phyloP scores from a whole-genome alignment of 2,797 vertebrate genomes.

The Gouania willdenowi region DNA sequence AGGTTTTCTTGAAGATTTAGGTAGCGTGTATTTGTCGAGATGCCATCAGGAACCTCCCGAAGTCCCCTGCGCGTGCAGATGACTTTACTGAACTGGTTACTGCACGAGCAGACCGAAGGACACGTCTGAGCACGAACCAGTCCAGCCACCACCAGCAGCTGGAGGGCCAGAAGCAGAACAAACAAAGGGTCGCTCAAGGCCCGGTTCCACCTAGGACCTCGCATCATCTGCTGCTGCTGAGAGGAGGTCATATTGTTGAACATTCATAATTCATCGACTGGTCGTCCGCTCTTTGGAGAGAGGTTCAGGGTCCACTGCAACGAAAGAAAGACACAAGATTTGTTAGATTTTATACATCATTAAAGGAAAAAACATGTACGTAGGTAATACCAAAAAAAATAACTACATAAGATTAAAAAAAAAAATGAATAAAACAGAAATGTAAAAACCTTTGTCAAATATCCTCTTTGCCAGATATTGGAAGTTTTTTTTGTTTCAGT shows the following conservation, averaged over 20 bases:
- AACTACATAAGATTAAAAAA: not conserved
- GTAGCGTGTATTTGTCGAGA: slow-evolving; percentile 96
- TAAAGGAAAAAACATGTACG: not conserved
- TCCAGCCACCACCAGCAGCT: slow-evolving; percentile 97
- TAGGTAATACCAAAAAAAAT: no score
- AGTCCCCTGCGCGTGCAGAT: slow-evolving; percentile 96
- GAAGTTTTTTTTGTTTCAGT: no score
- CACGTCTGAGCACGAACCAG: slow-evolving; percentile 97
- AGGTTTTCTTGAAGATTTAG: slow-evolving; percentile 99
- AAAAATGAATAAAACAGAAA: not conserved
- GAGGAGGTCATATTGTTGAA: slow-evolving; percentile 99
- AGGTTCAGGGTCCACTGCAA: slow-evolving; percentile 69
- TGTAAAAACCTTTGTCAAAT: no score
- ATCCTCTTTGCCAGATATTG: no score
- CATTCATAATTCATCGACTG: slow-evolving; percentile 99
- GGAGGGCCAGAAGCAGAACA: slow-evolving; percentile 97
- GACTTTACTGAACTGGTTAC: slow-evolving; percentile 99
- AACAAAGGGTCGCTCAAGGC: slow-evolving; percentile 99
- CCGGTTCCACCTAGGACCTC: slow-evolving; percentile 99
- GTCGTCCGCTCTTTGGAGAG: slow-evolving; percentile 82
- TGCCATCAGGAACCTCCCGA: slow-evolving; percentile 95
- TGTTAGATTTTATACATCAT: no score
- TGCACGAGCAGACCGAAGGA: slow-evolving; percentile 98
- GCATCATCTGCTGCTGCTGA: slow-evolving; percentile 99
- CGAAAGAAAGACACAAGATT: slow-evolving; percentile 29